Base-by-base conservation (phyloP, 2,113 vertebrate species). In the Xiphophorus maculatus region DNA sequence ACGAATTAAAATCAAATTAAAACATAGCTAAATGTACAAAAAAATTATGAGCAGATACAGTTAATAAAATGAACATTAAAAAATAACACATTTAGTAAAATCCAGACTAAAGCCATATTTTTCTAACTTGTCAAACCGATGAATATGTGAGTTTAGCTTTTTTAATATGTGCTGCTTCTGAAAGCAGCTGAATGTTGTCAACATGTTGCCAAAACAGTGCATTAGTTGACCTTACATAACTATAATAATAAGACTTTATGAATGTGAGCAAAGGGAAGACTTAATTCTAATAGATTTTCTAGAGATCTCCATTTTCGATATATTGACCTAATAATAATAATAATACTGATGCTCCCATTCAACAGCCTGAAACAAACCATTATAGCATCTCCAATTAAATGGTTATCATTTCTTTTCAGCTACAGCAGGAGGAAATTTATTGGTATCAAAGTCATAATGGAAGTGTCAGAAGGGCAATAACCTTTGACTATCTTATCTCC, bases 381-480 rank as follows among this genome's bases (percentile, higher is more conserved):
- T 74, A 48, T 2, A 48, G 17, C 44, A 17, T 48, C 14, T 1
- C 42, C 72, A 72, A 83, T 75, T 80, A 66, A 27, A 69, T 69
- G 61, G 54, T 74, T 80, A 71, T 69, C 22, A 60, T 69, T 77
- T 69, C 32, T 66, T 70, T 72, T 40, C 72, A 35, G 61, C 66
- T 63, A 32, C 32, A 69, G 51, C 58, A 13, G 72, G 30, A 81
- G 84, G 84, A 80, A 86, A 88, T 86, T 84, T 75, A 66, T 76
- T 72, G 27, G 40, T 76, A 84, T 32, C 71, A 61, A 84, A 86
- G 44, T 77, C 58, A 51, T 79, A 58, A 72, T 30, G 3, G 42
- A 61, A 79, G 44, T 84, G 82, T 82, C 87, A 84, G 77, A 25
- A 80, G 81, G 77, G 76, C 76, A 88, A 86, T 88, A 86, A 84